Conservation (phyloP, 2,113 vertebrate genomes). For the Salminus brasiliensis region DNA sequence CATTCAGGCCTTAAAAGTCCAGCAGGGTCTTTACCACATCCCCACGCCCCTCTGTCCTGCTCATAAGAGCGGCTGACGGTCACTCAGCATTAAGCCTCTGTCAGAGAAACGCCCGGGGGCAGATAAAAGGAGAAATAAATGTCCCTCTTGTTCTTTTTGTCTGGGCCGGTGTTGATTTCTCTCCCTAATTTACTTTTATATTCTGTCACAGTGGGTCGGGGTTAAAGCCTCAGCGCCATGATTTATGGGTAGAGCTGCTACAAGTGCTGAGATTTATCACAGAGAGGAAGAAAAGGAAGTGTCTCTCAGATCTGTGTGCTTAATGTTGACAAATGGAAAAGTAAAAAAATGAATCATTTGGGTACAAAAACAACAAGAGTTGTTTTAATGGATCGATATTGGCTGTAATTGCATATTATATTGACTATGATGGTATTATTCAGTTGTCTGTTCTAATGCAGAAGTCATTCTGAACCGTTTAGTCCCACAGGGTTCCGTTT, state of each 20-base stretch:
- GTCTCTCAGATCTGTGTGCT: not conserved
- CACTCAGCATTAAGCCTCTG: conserved; percentile 35
- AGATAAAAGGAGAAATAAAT: not conserved
- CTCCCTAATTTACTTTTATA: conserved; percentile 36
- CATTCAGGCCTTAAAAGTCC: conserved; percentile 31
- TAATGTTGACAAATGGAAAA: not conserved
- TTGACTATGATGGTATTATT: no score
- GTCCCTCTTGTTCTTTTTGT: not conserved
- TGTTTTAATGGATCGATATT: no score
- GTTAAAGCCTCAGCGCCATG: conserved; percentile 17
- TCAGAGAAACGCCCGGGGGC: conserved; percentile 12
- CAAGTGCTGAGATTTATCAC: not conserved
- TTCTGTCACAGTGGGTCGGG: not conserved
- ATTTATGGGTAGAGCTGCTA: conserved; percentile 1
- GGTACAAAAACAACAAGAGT: not conserved
- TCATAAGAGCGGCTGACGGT: not conserved
- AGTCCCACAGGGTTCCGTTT: no score
- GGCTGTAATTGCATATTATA: no score
- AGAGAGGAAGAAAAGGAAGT: not conserved
- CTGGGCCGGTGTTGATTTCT: conserved; percentile 2
- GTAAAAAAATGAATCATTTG: no score
- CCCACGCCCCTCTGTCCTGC: not conserved
- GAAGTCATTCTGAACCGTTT: no score
- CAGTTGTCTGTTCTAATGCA: no score
- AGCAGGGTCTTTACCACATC: not conserved